Percentiles rank a stretch among this genome's conserved stretches.
Conservation (phyloP, 2,888 invertebrate species). For the Tanytarsus gracilentus region DNA sequence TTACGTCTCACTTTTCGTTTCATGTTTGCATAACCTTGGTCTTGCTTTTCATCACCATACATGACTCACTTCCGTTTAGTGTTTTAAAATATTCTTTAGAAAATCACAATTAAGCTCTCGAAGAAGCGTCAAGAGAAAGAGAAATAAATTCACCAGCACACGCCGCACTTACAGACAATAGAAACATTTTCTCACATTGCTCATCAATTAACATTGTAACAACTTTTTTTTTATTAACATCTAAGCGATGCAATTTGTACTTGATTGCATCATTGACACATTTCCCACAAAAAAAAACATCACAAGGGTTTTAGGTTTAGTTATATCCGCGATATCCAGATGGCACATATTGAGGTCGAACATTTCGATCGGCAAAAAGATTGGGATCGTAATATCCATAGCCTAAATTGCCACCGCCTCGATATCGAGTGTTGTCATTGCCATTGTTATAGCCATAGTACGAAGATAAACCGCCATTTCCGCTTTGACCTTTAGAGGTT, state of each 20-base stretch:
- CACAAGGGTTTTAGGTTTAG: background rate
- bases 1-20: too few species aligned
- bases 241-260: background rate
- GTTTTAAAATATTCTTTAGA: too few species aligned
- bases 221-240: too few species aligned
- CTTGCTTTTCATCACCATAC: too few species aligned
- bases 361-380: slow-evolving; percentile 9
- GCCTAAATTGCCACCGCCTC: slow-evolving; percentile 1
- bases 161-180: too few species aligned
- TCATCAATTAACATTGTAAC: too few species aligned
- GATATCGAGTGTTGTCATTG: background rate
- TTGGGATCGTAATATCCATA: slow-evolving; percentile 8
- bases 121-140: too few species aligned
- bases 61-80: too few species aligned
- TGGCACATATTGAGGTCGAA: slow-evolving; percentile 4
- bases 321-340: slow-evolving; percentile 18
- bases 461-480: slow-evolving; percentile 4
- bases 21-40: too few species aligned
- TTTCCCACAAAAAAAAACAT: slow-evolving; percentile 12
- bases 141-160: too few species aligned
- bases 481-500: background rate
- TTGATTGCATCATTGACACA: slow-evolving; percentile 19
- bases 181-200: too few species aligned
- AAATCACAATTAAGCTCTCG: too few species aligned
- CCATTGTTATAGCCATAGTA: slow-evolving; percentile 5